phyloP scores from a whole-genome alignment of 2,113 vertebrate species.

The Diadophis punctatus region DNA sequence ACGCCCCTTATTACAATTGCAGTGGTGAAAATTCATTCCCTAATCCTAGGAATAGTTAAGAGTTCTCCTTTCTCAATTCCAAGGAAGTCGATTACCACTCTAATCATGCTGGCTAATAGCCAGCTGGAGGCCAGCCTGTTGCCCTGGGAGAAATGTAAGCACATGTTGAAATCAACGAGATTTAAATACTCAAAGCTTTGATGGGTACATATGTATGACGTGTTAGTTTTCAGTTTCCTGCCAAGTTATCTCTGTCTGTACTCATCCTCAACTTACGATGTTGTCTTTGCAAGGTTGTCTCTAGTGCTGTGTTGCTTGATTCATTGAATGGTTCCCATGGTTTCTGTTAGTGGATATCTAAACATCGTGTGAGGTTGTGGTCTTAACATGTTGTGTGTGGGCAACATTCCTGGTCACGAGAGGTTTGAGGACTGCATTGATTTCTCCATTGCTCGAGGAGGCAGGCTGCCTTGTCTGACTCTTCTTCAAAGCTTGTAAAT shows the following conservation, averaged over 20 bases:
- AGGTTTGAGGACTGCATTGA: neutral
- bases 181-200: neutral
- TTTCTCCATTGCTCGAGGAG: neutral
- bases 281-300: neutral
- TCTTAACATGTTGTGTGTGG: neutral
- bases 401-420: neutral
- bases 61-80: neutral
- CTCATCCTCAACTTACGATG: neutral
- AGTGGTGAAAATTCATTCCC: neutral
- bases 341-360: neutral
- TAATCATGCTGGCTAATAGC: neutral
- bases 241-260: neutral
- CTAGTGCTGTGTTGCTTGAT: neutral
- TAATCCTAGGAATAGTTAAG: neutral
- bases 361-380: neutral
- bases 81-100: neutral
- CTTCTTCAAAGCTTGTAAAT: slow-evolving; percentile 60
- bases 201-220: neutral
- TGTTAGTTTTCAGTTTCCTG: neutral
- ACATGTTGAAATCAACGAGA: neutral
- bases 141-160: neutral
- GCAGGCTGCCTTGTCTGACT: neutral
- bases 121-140: neutral
- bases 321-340: neutral
- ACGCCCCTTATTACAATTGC: neutral